Percentiles rank a stretch among this genome's conserved stretches.
phyloP scores from a whole-genome alignment of 2,113 vertebrate genomes.

The Grantiella picta region DNA sequence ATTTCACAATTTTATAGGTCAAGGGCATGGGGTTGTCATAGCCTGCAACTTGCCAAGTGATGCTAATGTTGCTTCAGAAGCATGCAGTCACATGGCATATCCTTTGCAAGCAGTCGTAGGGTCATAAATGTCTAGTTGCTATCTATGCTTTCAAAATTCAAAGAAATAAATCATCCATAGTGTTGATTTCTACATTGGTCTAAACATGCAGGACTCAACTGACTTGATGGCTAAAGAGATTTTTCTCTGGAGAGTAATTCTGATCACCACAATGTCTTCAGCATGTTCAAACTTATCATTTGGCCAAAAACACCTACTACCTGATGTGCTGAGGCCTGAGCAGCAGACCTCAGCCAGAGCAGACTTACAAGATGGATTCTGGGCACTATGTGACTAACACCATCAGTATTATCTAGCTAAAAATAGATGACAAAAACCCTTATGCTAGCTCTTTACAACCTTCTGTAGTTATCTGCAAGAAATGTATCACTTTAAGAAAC shows the following conservation, averaged over 20 bases:
- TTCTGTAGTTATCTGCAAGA: too few species aligned
- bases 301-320: constrained; percentile 22
- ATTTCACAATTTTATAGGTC: neutral
- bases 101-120: neutral
- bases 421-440: too few species aligned
- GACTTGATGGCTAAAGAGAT: neutral
- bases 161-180: neutral
- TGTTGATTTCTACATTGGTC: neutral
- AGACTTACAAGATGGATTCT: too few species aligned
- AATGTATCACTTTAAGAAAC: too few species aligned
- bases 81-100: neutral
- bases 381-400: too few species aligned
- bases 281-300: constrained; percentile 27
- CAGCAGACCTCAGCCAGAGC: too few species aligned
- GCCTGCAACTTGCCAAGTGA: neutral
- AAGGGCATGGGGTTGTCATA: neutral
- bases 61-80: neutral
- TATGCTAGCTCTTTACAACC: too few species aligned
- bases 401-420: too few species aligned
- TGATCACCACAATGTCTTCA: constrained; percentile 24
- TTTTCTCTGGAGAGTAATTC: neutral
- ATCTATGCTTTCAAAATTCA: neutral
- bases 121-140: neutral
- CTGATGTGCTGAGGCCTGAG: neutral
- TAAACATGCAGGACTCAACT: neutral